These are phyloP conservation scores for Brachyptera risi DNA, from an alignment of 2,888 invertebrate species.

Conservation along the genomic window DNA sequence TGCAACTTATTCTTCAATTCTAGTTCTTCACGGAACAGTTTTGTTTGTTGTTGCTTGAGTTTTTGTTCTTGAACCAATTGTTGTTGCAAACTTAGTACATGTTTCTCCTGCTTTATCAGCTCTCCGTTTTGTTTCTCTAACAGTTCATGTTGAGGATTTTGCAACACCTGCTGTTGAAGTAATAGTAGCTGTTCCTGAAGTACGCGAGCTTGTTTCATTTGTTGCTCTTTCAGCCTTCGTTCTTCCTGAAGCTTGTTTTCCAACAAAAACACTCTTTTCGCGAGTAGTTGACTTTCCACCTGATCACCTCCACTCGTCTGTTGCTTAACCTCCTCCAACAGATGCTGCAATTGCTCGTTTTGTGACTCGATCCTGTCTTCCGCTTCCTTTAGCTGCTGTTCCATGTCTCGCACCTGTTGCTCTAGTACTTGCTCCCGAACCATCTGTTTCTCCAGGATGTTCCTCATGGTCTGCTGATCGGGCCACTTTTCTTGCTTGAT, in stretches of 20 bases:
- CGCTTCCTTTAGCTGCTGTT: neutral
- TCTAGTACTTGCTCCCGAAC: neutral
- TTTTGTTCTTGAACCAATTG: neutral
- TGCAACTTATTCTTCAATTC: neutral
- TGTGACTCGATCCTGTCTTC: neutral
- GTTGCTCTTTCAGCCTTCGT: neutral
- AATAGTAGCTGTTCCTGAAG: neutral
- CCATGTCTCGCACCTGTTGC: neutral
- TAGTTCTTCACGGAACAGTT: neutral
- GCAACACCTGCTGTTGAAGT: neutral
- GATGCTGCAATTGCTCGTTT: neutral
- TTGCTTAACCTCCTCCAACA: neutral
- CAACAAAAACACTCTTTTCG: neutral
- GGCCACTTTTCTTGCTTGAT: neutral
- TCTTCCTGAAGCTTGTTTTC: neutral
- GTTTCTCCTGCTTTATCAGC: neutral
- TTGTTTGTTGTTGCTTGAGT: neutral
- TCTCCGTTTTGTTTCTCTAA: neutral
- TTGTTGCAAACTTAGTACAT: neutral
- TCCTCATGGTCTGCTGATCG: neutral
- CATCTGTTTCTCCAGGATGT: neutral
- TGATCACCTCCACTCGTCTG: too few species aligned
- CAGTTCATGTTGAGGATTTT: neutral
- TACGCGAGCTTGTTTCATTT: neutral
- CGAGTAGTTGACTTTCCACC: neutral